Conservation (phyloP, 1,140 invertebrate species). For the Eriosoma lanigerum region DNA sequence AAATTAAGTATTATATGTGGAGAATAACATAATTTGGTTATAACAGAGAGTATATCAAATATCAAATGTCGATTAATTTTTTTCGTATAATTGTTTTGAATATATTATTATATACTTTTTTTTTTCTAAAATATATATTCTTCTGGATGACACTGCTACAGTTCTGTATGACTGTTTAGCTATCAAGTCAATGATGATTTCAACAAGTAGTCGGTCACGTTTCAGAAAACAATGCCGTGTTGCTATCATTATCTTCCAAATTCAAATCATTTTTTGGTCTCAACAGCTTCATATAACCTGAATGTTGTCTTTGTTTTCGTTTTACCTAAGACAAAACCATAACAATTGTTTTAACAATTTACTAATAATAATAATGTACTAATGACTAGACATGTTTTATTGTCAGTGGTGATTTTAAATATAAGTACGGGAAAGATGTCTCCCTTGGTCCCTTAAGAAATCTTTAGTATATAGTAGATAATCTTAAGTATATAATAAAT, state of each 20-base stretch:
- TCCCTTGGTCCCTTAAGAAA: too few relatives aligned
- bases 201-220: constrained; percentile 16
- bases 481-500: too few relatives aligned
- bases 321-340: constrained; percentile 22
- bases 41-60: background rate
- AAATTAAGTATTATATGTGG: background rate
- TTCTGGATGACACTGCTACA: background rate
- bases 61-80: background rate
- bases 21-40: background rate
- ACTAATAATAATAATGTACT: too few relatives aligned
- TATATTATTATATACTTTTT: background rate
- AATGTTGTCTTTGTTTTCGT: constrained; percentile 28
- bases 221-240: constrained; percentile 19
- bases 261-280: constrained; percentile 15
- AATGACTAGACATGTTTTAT: too few relatives aligned
- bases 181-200: background rate
- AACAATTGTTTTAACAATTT: too few relatives aligned
- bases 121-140: background rate
- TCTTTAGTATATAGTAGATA: too few relatives aligned
- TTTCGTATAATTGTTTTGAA: background rate
- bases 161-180: background rate
- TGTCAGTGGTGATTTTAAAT: too few relatives aligned
- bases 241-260: constrained; percentile 35
- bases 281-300: constrained; percentile 28
- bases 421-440: too few relatives aligned